Base-by-base conservation (phyloP, 2,888 invertebrate species). In the Diaphora mendica region DNA sequence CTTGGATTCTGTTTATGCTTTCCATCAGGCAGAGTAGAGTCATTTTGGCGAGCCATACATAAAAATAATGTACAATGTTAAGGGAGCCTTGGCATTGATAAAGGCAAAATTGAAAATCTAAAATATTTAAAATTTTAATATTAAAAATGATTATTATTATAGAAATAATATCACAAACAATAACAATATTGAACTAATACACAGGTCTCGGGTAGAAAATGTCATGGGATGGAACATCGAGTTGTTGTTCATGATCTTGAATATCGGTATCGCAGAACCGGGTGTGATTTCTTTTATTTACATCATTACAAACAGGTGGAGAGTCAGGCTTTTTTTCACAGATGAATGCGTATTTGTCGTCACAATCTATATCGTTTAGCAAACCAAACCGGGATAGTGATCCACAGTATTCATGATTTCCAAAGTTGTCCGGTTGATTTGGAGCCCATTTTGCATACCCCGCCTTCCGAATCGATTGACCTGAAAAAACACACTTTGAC, bases 391-490 rank as follows among this genome's bases (percentile, higher is more conserved):
- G 79, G 74, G 82, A 86, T 11, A 91, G 79, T 0, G 82, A 79
- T 0, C 89, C 89, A 64, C 90, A 92, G 73, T 23, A 87, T 76
- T 91, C 87, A 0, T 87, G 88, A 0, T 76, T 73, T 0, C 85
- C 72, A 0, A 82, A 59, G 77, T 90, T 88, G 70, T 89, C 86
- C 0, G 91, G 91, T 69, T 91, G 87, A 0, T 85, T 87, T 0
- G n/a, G 67, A 0, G 78, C 69, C 82, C 90, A 92, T 44, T 82
- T 85, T 42, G 73, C 71, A 71, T 86, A 92, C 0, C 92, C 92
- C 1, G 91, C 91, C 13, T 26, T 85, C 80, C 3, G 71, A 0
- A 92, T 73, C 0, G 87, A 85, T 55, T 89, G 77, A 20, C 91
- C 92, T 92, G 77, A 5, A 8, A 26, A 9, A 42, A 8, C 35